A percentile compares a stretch with the other conserved stretches of the same genome.
Conservation (phyloP, 2,888 invertebrate species). For the Rapana venosa region DNA sequence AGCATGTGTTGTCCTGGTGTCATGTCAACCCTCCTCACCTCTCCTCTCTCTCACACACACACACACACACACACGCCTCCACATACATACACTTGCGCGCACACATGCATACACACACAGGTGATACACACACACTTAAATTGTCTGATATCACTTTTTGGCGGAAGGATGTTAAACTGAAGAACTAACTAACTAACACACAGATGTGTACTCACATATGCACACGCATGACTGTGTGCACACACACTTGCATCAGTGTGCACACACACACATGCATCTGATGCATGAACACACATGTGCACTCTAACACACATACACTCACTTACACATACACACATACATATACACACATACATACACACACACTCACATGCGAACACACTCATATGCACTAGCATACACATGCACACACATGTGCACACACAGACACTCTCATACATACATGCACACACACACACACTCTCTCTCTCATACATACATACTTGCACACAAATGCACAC, state of each 20-base stretch:
- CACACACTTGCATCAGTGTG: too few relatives aligned
- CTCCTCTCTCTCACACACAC: too few relatives aligned
- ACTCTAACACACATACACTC: neutral
- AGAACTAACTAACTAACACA: too few relatives aligned
- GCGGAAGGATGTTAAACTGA: too few relatives aligned
- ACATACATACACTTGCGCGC: neutral
- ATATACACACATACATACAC: neutral
- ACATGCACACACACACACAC: neutral
- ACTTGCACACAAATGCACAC: neutral
- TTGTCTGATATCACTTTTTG: too few relatives aligned
- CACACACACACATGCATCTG: too few relatives aligned
- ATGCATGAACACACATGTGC: too few relatives aligned
- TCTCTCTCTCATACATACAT: neutral
- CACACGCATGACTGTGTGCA: too few relatives aligned
- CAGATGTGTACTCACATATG: too few relatives aligned
- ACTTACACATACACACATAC: slow-evolving; percentile 19
- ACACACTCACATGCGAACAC: neutral
- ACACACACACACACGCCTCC: neutral
- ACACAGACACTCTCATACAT: neutral
- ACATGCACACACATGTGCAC: neutral
- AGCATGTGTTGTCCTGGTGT: too few relatives aligned
- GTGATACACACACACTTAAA: too few relatives aligned
- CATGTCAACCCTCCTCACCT: too few relatives aligned
- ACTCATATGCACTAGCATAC: neutral
- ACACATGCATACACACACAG: neutral